These are phyloP conservation scores for Conus ventricosus DNA, from an alignment of 1,140 invertebrate species.

Conservation along the genomic window DNA sequence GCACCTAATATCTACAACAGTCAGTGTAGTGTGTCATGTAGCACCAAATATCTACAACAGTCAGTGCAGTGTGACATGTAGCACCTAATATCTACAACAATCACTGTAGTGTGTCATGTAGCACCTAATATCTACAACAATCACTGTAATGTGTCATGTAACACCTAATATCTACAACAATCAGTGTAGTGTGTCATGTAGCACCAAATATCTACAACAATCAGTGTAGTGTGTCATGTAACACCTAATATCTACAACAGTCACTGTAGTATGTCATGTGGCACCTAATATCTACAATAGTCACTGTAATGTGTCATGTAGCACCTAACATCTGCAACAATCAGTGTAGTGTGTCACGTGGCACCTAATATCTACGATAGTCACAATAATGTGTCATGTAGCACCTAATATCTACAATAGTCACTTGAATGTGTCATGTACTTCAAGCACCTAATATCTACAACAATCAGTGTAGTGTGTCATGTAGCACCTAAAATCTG, in stretches of 20 bases:
- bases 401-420: too few relatives aligned
- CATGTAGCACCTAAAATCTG: too few relatives aligned
- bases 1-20: slow-evolving; percentile 83
- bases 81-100: slow-evolving; percentile 83
- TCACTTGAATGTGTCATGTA: slow-evolving; percentile 83
- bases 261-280: too few relatives aligned
- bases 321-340: too few relatives aligned
- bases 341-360: slow-evolving; percentile 83
- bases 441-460: slow-evolving; percentile 88
- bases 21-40: background rate
- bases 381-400: background rate
- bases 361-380: slow-evolving; percentile 83
- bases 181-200: background rate
- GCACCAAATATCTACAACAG: too few relatives aligned
- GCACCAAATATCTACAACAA: too few relatives aligned
- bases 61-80: slow-evolving; percentile 83
- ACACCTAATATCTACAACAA: slow-evolving; percentile 83
- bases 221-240: too few relatives aligned
- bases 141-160: slow-evolving; percentile 83
- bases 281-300: too few relatives aligned
- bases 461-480: background rate
- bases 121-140: too few relatives aligned
- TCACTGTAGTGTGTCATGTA: background rate
- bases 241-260: too few relatives aligned
- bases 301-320: too few relatives aligned